Percentiles rank a stretch among this genome's conserved stretches.
Conservation (phyloP, 2,888 invertebrate genomes). For the Platypus cylindrus region DNA sequence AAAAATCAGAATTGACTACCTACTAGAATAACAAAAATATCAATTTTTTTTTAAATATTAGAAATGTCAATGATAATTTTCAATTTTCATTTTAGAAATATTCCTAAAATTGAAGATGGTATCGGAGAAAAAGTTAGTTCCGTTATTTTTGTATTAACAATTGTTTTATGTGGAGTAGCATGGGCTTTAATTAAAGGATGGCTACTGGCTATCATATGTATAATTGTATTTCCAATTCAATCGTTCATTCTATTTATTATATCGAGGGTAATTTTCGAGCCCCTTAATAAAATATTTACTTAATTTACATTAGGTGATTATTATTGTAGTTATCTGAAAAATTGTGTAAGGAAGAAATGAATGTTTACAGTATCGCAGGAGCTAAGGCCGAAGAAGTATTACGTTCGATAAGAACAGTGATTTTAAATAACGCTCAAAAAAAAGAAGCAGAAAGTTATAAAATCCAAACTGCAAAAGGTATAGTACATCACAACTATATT, state of each 20-base stretch:
- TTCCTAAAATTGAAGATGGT: slow-evolving; percentile 62
- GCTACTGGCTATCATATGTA: slow-evolving; percentile 71
- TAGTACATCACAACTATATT: too few relatives aligned
- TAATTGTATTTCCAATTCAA: slow-evolving; percentile 65
- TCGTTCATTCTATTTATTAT: slow-evolving; percentile 62
- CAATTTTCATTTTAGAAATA: slow-evolving; percentile 15
- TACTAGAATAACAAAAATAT: too few relatives aligned
- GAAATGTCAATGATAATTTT: too few relatives aligned
- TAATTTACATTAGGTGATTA: too few relatives aligned
- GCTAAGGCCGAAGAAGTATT: slow-evolving; percentile 67
- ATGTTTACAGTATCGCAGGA: slow-evolving; percentile 63
- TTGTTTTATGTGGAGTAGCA: slow-evolving; percentile 53
- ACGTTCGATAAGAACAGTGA: slow-evolving; percentile 60
- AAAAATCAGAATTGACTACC: too few relatives aligned
- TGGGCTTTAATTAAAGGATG: slow-evolving; percentile 72
- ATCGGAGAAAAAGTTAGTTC: slow-evolving; percentile 70
- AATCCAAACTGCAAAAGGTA: too few relatives aligned
- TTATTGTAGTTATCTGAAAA: slow-evolving; percentile 48
- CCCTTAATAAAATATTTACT: too few relatives aligned
- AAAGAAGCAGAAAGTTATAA: slow-evolving; percentile 59
- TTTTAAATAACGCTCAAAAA: slow-evolving; percentile 63
- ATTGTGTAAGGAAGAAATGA: slow-evolving; percentile 52
- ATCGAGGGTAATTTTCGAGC: slow-evolving; percentile 54
- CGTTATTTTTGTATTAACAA: slow-evolving; percentile 55
- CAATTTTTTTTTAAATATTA: too few relatives aligned